A percentile compares a stretch with the other conserved stretches of the same genome.
These are phyloP conservation scores for Stictonetta naevosa DNA, from an alignment of 2,113 vertebrate genomes.

Conservation along the genomic window DNA sequence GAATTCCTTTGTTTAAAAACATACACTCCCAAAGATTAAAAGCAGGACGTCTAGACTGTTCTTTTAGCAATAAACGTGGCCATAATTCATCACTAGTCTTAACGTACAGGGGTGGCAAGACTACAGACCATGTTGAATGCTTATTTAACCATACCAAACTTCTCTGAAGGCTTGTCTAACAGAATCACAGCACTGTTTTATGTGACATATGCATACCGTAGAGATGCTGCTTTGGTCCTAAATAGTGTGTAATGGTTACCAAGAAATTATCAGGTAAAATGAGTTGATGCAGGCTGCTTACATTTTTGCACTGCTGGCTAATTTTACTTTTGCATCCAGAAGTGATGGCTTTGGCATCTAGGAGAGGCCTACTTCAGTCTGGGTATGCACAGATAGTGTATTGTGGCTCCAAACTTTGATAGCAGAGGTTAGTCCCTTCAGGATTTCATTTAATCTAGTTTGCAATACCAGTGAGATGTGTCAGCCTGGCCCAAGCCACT, in stretches of 20 bases:
- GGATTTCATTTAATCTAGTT: not conserved
- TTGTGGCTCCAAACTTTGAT: not conserved
- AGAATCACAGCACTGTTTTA: not conserved
- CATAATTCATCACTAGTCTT: not conserved
- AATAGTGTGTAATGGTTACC: not conserved
- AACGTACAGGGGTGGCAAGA: not conserved
- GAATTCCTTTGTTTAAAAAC: not conserved
- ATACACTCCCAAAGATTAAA: not conserved
- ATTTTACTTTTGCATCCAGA: not conserved
- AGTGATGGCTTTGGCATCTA: not conserved
- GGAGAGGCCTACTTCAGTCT: not conserved
- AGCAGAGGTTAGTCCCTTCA: not conserved
- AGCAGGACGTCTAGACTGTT: not conserved
- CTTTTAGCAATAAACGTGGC: not conserved
- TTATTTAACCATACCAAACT: not conserved
- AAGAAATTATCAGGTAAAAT: not conserved
- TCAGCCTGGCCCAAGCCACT: not conserved
- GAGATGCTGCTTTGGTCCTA: not conserved
- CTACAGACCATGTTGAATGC: not conserved
- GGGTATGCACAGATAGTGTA: not conserved
- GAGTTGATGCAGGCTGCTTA: not conserved
- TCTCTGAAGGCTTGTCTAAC: not conserved
- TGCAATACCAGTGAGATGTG: not conserved
- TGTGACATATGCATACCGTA: not conserved
- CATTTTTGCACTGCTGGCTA: not conserved